Conservation (phyloP, 30 jellyfish, hydroid and myxozoan species). For the Chironex yamaguchii region DNA sequence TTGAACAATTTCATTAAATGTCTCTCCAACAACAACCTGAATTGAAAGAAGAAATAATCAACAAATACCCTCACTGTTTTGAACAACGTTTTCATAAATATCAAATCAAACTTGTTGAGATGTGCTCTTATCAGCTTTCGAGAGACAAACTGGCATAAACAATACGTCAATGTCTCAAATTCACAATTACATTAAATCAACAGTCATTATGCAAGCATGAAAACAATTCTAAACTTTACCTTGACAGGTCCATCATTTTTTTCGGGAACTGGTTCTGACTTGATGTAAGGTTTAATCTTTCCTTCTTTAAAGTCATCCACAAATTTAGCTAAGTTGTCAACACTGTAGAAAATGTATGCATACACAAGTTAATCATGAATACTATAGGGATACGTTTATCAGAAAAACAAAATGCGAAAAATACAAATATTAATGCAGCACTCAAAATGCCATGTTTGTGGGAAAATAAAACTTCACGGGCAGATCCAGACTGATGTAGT, state of each 20-base stretch:
- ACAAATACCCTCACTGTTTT: too few relatives aligned
- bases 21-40: conserved; percentile 97
- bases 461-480: too few relatives aligned
- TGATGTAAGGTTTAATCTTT: conserved; percentile 82
- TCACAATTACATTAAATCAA: background rate
- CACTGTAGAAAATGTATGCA: too few relatives aligned
- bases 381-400: too few relatives aligned
- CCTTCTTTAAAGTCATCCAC: conserved; percentile 78
- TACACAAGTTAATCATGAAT: too few relatives aligned
- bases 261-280: conserved; percentile 97
- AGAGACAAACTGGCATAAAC: too few relatives aligned
- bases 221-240: conserved; percentile 51
- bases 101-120: background rate
- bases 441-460: too few relatives aligned
- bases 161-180: background rate
- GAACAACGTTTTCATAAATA: too few relatives aligned
- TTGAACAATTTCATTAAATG: conserved; percentile 85
- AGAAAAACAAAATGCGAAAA: too few relatives aligned
- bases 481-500: too few relatives aligned
- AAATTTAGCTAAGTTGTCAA: conserved; percentile 75
- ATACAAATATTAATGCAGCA: too few relatives aligned
- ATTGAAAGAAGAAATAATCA: too few relatives aligned
- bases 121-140: background rate
- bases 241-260: conserved; percentile 94
- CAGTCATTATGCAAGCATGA: background rate